phyloP scores from a whole-genome alignment of 1,140 invertebrate genomes.

The Calliopsis andreniformis region DNA sequence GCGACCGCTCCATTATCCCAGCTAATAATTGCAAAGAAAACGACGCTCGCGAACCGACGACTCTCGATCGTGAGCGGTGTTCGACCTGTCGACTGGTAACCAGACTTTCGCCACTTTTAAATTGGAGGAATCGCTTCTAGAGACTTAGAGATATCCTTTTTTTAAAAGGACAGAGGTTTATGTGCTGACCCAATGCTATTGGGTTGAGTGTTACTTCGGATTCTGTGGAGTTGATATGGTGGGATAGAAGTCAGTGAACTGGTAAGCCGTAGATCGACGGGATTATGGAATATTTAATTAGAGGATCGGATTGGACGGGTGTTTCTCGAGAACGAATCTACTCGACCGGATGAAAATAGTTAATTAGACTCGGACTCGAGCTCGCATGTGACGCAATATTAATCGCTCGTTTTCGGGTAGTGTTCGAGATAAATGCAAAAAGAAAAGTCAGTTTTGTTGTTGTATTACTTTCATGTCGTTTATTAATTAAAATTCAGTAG shows the following conservation, averaged over 20 bases:
- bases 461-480: constrained; percentile 82
- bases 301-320: too few species aligned
- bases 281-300: too few species aligned
- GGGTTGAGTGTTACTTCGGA: too few species aligned
- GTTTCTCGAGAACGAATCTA: too few species aligned
- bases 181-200: too few species aligned
- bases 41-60: constrained; percentile 21
- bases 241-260: background rate
- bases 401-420: background rate
- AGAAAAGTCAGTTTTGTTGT: constrained; percentile 69
- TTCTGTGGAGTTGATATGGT: background rate
- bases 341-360: too few species aligned
- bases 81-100: constrained; percentile 7
- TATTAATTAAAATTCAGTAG: constrained; percentile 82
- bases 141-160: too few species aligned
- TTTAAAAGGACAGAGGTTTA: too few species aligned
- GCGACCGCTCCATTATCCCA: constrained; percentile 44
- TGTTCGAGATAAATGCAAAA: constrained; percentile 68
- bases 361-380: too few species aligned
- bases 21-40: constrained; percentile 43
- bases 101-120: background rate
- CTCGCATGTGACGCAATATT: too few species aligned
- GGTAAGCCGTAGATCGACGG: too few species aligned
- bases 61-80: too few species aligned
- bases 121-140: background rate